Conservation (phyloP, 2,113 vertebrate species). For the Campylomormyrus tamandua region DNA sequence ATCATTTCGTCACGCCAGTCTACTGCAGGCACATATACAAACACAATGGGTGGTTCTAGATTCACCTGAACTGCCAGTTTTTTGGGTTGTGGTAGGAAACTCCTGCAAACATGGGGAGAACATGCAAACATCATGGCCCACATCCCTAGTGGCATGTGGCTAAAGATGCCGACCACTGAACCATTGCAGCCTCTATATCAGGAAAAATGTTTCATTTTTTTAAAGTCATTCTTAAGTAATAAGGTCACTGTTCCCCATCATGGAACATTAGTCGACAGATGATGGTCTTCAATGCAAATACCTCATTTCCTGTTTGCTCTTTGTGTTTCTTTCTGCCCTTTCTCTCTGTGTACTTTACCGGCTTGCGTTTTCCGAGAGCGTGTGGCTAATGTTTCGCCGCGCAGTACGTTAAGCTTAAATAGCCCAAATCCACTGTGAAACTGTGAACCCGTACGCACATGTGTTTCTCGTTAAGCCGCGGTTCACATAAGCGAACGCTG, state of each 20-base stretch:
- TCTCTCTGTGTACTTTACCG: neutral
- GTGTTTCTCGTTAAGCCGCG: neutral
- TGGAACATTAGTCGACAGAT: neutral
- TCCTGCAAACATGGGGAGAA: neutral
- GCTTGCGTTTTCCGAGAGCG: neutral
- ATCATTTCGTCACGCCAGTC: neutral
- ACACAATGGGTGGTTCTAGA: neutral
- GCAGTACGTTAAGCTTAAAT: conserved; percentile 4
- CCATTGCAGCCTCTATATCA: neutral
- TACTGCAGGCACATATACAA: neutral
- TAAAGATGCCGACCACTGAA: neutral
- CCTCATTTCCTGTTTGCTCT: neutral
- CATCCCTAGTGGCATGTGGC: neutral
- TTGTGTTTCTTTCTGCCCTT: neutral
- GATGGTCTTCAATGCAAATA: neutral
- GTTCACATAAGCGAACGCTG: neutral
- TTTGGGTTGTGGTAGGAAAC: neutral
- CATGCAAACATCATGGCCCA: neutral
- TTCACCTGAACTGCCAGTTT: neutral
- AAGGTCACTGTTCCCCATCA: neutral
- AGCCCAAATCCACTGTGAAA: conserved; percentile 8
- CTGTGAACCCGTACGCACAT: neutral
- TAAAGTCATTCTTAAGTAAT: neutral
- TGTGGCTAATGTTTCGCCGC: neutral
- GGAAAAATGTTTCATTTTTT: neutral